A percentile compares a stretch with the other conserved stretches of the same genome.
These are phyloP conservation scores for Hirundichthys speculiger DNA, from an alignment of 2,113 vertebrate species.

Conservation along the genomic window DNA sequence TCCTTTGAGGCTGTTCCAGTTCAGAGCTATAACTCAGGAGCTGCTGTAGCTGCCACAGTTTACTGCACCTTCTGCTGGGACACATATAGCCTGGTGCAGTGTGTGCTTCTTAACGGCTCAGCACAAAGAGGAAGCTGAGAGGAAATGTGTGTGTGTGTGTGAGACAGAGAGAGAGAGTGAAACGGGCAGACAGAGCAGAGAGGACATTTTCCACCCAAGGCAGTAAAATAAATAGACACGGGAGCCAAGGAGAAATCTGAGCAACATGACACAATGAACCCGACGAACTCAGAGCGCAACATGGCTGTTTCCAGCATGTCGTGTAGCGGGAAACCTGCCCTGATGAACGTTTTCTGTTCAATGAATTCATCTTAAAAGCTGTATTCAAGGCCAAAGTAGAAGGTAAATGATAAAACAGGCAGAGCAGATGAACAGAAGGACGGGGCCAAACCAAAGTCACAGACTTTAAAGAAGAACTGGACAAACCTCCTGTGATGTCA, in stretches of 20 bases:
- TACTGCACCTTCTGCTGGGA: constrained; percentile 37
- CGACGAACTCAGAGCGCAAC: constrained; percentile 32
- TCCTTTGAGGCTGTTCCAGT: constrained; percentile 26
- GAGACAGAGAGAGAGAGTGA: neutral
- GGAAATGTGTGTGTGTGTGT: constrained; percentile 55
- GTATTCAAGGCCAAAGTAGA: too few relatives aligned
- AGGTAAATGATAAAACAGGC: too few relatives aligned
- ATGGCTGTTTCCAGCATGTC: constrained; percentile 12
- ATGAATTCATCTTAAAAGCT: too few relatives aligned
- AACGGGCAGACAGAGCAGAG: constrained; percentile 35
- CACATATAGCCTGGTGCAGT: constrained; percentile 21
- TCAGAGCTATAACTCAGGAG: constrained; percentile 59
- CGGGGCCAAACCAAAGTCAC: too few relatives aligned
- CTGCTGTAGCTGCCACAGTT: constrained; percentile 32
- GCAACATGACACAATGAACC: constrained; percentile 42
- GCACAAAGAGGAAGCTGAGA: constrained; percentile 66
- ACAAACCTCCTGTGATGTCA: too few relatives aligned
- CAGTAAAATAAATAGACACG: constrained; percentile 54
- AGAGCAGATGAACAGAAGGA: too few relatives aligned
- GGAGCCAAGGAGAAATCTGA: constrained; percentile 35
- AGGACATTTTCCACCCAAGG: constrained; percentile 53
- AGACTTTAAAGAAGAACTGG: too few relatives aligned
- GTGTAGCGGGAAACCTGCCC: neutral
- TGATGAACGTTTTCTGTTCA: neutral
- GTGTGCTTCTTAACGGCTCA: constrained; percentile 59